Evolutionary conservation across 2,113 vertebrate genomes (phyloP).

Genomic region (Arothron firmamentum): DNA sequence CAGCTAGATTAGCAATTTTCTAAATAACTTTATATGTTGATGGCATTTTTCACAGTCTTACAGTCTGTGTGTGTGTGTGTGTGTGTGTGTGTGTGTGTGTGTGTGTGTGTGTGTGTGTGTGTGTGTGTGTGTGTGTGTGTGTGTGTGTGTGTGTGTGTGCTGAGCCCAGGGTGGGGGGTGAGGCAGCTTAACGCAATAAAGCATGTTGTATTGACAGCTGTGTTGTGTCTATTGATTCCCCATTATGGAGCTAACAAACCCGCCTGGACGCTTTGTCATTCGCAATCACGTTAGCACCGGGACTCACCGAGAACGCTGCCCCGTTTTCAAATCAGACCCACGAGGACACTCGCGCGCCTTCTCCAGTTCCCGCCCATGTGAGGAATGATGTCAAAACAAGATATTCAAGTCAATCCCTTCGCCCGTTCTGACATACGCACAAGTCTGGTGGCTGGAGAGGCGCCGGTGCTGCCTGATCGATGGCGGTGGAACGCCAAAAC

Average conservation of each 20-base stretch:
- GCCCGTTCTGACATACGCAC: slow-evolving; percentile 27
- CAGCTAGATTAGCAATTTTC: not conserved
- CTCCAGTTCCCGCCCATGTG: slow-evolving; percentile 44
- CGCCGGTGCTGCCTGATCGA: slow-evolving; percentile 70
- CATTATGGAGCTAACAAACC: slow-evolving; percentile 83
- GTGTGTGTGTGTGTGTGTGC: slow-evolving; percentile 41
- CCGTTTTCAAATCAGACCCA: slow-evolving; percentile 69
- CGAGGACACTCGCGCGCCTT: slow-evolving; percentile 36
- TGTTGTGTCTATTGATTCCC: slow-evolving; percentile 83
- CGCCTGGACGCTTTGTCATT: slow-evolving; percentile 80
- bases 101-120: slow-evolving; percentile 39
- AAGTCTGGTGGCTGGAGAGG: slow-evolving; percentile 34
- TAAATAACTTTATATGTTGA: too few species aligned
- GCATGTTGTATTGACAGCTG: slow-evolving; percentile 83
- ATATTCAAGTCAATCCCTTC: not conserved
- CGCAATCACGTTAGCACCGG: slow-evolving; percentile 77
- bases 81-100: slow-evolving; percentile 30
- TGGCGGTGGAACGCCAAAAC: slow-evolving; percentile 75
- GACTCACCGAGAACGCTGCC: slow-evolving; percentile 63
- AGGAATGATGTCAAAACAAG: not conserved
- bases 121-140: slow-evolving; percentile 33
- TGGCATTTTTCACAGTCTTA: not conserved
- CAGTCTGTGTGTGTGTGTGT: slow-evolving; percentile 35
- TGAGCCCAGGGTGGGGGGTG: slow-evolving; percentile 56
- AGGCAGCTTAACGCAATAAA: slow-evolving; percentile 80